Evolutionary conservation across 1,140 invertebrate genomes (phyloP), one percentile per base, ranked within the genome.

Genomic region (Cydia strobilella): DNA sequence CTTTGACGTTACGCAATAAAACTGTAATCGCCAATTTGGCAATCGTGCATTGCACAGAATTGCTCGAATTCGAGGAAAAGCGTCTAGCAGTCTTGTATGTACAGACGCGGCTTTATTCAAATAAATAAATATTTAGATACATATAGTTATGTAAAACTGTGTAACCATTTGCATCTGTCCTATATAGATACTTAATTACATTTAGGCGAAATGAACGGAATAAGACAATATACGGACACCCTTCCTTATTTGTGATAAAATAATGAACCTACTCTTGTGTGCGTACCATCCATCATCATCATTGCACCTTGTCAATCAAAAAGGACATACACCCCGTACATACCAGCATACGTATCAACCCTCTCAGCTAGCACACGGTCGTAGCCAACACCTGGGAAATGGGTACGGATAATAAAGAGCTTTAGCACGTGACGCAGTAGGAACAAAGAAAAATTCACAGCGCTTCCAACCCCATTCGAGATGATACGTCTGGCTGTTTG

Each of bases 391-490:
- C 75, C 72, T 65, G 79, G 76, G 76, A 84, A 79, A 72, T 69
- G 76, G 75, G 75, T 69, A 59, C 48, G 80, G 79, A 84, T 88
- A 89, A 90, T 88, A 89, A 88, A 90, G 88, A 79, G 81, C 86
- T 85, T 81, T 75, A 80, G 81, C 80, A 89, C 86, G 89, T 90
- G 89, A 88, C 82, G 81, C 76, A 78, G 73, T 86, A 80, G 82
- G 83, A 85, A 89, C 85, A 87, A 88, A 87, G 85, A 87, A 89
- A 82, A 86, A 82, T 80, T 84, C 81, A 80, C 80, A 77, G 48
- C 79, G 81, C 79, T 84, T 86, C 79, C 82, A 83, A 84, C 80
- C 83, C 82, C 75, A 75, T 79, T 79, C 78, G 79, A 82, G 79
- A 79, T 81, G 73, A 72, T 74, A 75, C 77, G 75, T 76, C 65